These are phyloP conservation scores for Zoanthus gigantus DNA, from an alignment of 92 coral and sea anemone genomes.

Conservation along the genomic window DNA sequence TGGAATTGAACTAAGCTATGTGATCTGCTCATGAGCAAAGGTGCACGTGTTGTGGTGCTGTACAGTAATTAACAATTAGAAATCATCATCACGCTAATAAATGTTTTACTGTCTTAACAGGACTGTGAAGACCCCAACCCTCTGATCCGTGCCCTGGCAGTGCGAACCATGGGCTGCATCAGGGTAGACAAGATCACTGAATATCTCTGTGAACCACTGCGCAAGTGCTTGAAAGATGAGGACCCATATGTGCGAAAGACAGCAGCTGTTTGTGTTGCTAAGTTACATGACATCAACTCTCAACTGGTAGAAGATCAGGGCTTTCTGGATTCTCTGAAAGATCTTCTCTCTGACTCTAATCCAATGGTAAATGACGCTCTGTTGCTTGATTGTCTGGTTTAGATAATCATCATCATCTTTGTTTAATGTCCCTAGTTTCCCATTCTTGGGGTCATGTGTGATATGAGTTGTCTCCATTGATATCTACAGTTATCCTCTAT, in stretches of 20 bases:
- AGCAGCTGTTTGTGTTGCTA: constrained; percentile 99
- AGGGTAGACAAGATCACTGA: constrained; percentile 99
- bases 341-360: constrained; percentile 94
- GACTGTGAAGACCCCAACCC: constrained; percentile 99
- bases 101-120: constrained; percentile 40
- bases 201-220: constrained; percentile 95
- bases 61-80: background rate
- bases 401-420: no score
- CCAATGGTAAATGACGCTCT: constrained; percentile 78
- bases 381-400: no score
- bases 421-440: no score
- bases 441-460: no score
- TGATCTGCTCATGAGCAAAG: no score
- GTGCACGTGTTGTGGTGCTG: no score
- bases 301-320: constrained; percentile 98
- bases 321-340: constrained; percentile 90
- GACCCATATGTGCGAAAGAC: constrained; percentile 99
- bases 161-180: constrained; percentile 98
- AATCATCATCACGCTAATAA: background rate
- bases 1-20: no score
- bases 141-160: constrained; percentile 97
- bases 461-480: no score
- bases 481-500: no score
- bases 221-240: constrained; percentile 99
- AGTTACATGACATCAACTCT: constrained; percentile 96